Evolutionary conservation across 2,888 invertebrate genomes (phyloP), one percentile per base, ranked within the genome.

Genomic region (Eremobia ochroleuca): DNA sequence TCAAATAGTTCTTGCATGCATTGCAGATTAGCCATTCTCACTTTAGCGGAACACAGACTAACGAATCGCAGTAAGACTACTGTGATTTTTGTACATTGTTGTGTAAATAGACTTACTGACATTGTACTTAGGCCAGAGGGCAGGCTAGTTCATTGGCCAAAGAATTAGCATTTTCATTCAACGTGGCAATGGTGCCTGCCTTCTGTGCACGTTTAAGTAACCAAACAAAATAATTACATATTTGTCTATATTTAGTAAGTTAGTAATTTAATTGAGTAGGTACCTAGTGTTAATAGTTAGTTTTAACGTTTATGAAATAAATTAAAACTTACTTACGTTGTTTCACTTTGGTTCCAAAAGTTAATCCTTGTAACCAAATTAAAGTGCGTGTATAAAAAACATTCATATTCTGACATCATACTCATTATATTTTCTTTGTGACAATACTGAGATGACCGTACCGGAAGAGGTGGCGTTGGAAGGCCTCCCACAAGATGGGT

Each of bases 1-100:
- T 88, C 92, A 92, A 93, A 92, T 91, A 93, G 91, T 93, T 93
- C 90, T 89, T 91, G 92, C 92, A 90, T 93, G 92, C 93, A 92
- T 91, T 92, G 85, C 84, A 87, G 92, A 93, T 94, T 93, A 94
- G 89, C 90, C 71, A 82, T 78, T 83, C 86, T 84, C 86, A 82
- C 83, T 85, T 85, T 69, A 86, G 78, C 83, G 82, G 80, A 76
- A 82, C 88, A 79, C 79, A 91, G 83, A 77, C 70, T 77, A 81
- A 78, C 70, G 73, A 79, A 75, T 34, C 67, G 62, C 79, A 82
- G 83, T 64, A 46, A n/a, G 21, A 13, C 73, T 9, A 28, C 21
- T 40, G 2, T 1, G 13, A 40, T 64, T 76, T 71, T 59, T 66
- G 34, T 66, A 31, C 15, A 8, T 15, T 4, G 21, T 55, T 40